Base-by-base conservation (phyloP, 2,113 vertebrate species). In the Acanthochromis polyacanthus region DNA sequence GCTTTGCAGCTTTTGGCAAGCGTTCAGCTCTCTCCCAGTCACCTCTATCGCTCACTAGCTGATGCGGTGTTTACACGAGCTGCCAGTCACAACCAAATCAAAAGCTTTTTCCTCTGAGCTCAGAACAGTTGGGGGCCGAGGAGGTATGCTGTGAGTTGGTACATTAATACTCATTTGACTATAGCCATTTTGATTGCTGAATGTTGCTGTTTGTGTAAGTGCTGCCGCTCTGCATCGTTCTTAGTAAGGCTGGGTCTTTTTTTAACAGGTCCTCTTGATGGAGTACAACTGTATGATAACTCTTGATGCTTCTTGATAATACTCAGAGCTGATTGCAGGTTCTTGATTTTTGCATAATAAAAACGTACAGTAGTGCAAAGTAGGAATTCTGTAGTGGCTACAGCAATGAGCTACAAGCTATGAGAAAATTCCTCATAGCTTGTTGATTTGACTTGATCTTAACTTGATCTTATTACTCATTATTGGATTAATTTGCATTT, bases 71-170 rank as follows among this genome's bases (percentile, higher is more conserved):
- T 91, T 93, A 92, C 90, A 91, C 80, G 91, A 92, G 78, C 90
- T 92, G 91, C 91, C 91, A 93, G 88, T 92, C 90, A 91, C 87
- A 88, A 88, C 90, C 78, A 86, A 90, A 91, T 89, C 88, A 89
- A 91, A 90, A 91, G 89, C 83, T 81, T 91, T 89, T 78, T 79
- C 84, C 83, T 83, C 80, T 73, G 78, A 86, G 85, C 86, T 78
- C 20, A 63, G 78, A 86, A 90, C 90, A 91, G 89, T 88, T 71
- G 85, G 91, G 84, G 90, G 82, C 73, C 52, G 36, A 70, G 78
- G 84, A 89, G 89, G 66, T 83, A 84, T 80, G 79, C 77, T 73
- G 73, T 32, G 73, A 84, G 68, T 80, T 58, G 48, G 53, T 71
- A 71, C 87, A 71, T 81, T 86, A 76, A 86, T 84, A 64, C 79